Evolutionary conservation across 1,140 invertebrate species (phyloP), one percentile per base, ranked within the genome.

Genomic region (Drosophila eugracilis): DNA sequence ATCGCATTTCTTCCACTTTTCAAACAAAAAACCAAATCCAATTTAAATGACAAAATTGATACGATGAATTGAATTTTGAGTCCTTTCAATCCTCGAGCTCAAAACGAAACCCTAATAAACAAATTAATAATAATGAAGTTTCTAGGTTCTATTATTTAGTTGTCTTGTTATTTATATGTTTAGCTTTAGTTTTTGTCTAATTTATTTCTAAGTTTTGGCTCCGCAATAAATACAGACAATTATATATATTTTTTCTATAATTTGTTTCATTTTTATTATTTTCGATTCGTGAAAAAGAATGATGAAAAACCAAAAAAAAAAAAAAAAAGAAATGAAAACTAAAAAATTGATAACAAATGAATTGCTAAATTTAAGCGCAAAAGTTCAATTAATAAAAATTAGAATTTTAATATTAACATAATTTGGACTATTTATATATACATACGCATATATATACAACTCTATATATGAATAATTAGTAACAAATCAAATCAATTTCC

Each of bases 381-480:
- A 77, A 86, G 83, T 88, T 88, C 83, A 88, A 88, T 88, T 88
- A 88, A 88, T 88, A 83, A 53, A 88, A 75, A 71, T 88, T 88
- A 88, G 83, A 83, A 75, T 88, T 88, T 88, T 86, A 86, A 86
- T 66, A 75, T 75, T 57, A 76, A 67, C 63, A 75, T 84, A 79
- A 85, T 85, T 69, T 79, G 78, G 73, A 81, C 75, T 84, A 84
- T 60, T 84, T 84, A 78, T 65, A 78, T 63, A 83, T 63, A 74
- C 57, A 83, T 67, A 75, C 44, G 52, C 49, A 75, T 65, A 85
- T 83, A 83, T 66, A 71, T 65, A 85, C 58, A 77, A 74, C 28
- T 59, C 71, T 54, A 71, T 72, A 77, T 71, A 78, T 65, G 36
- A 62, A 76, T 42, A 50, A 67, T 67, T 54, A 75, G 63, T 57